Evolutionary conservation across 2,113 vertebrate genomes (phyloP).

Genomic region (Rhabdornis inornatus): DNA sequence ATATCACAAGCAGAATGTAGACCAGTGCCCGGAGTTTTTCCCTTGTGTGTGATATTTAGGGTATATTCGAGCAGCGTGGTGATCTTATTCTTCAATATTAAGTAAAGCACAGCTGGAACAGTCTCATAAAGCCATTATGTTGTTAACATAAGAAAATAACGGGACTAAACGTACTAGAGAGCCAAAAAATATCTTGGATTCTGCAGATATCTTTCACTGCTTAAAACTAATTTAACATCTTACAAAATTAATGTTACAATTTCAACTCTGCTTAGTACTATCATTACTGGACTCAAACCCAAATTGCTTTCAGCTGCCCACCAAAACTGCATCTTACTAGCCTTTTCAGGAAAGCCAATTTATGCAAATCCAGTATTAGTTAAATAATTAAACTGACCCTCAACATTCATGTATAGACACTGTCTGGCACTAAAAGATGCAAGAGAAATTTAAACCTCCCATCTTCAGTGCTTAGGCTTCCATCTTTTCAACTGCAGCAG

Average conservation of each 20-base stretch:
- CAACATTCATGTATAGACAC: conserved; percentile 53
- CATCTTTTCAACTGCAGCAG: conserved; percentile 29
- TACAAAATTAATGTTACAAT: conserved; percentile 48
- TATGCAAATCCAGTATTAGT: conserved; percentile 80
- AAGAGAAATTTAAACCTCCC: conserved; percentile 42
- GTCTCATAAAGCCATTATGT: conserved; percentile 21
- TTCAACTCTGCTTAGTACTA: conserved; percentile 55
- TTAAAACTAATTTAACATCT: conserved; percentile 61
- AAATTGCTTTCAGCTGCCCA: conserved; percentile 73
- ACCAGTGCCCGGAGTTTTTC: not conserved
- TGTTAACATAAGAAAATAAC: conserved; percentile 38
- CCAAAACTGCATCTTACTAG: conserved; percentile 67
- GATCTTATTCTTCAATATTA: conserved; percentile 33
- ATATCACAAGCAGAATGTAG: not conserved
- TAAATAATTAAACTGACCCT: conserved; percentile 75
- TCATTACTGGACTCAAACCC: conserved; percentile 64
- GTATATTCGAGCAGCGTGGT: not conserved
- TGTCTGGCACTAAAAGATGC: conserved; percentile 34
- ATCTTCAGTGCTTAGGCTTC: not conserved
- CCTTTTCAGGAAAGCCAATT: conserved; percentile 72
- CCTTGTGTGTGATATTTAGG: conserved; percentile 30
- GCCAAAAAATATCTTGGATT: conserved; percentile 16
- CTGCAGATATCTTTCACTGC: conserved; percentile 13
- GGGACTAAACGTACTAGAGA: not conserved
- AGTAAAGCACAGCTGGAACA: conserved; percentile 50